A percentile compares a stretch with the other conserved stretches of the same genome.
These are phyloP conservation scores for Paracanthobrama guichenoti DNA, from an alignment of 2,113 vertebrate genomes.

Conservation along the genomic window DNA sequence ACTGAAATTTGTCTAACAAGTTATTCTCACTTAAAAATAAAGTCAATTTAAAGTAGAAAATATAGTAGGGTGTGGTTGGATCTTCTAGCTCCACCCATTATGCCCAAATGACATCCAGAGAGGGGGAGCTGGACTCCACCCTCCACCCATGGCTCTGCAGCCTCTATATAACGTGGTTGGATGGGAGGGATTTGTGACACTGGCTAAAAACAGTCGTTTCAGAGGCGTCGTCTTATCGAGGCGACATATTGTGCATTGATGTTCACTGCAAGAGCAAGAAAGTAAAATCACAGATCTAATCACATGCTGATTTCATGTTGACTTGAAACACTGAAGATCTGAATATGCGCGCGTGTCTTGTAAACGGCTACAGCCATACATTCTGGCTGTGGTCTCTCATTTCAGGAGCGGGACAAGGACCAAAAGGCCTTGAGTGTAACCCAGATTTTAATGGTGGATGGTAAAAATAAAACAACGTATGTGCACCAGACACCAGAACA, in stretches of 20 bases:
- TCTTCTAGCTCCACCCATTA: too few relatives aligned
- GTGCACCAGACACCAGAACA: conserved; percentile 72
- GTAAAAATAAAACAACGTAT: conserved; percentile 77
- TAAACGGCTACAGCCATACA: background rate
- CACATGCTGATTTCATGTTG: background rate
- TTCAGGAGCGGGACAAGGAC: conserved; percentile 62
- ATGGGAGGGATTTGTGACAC: too few relatives aligned
- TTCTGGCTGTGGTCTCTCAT: conserved; percentile 22
- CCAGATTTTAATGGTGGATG: conserved; percentile 65
- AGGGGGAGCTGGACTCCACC: too few relatives aligned
- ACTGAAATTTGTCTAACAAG: too few relatives aligned
- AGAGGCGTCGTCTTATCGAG: background rate
- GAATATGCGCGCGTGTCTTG: background rate
- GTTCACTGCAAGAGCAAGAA: background rate
- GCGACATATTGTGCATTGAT: background rate
- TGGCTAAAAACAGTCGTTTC: background rate
- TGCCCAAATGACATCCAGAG: too few relatives aligned
- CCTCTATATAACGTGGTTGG: too few relatives aligned
- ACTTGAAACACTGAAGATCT: background rate
- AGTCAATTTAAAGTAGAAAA: too few relatives aligned
- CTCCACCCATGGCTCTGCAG: too few relatives aligned
- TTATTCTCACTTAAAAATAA: background rate
- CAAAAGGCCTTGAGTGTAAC: conserved; percentile 63
- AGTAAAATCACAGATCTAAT: background rate
- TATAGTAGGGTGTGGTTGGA: too few relatives aligned